A percentile compares a stretch with the other conserved stretches of the same genome.
Evolutionary conservation across 2,113 vertebrate genomes (phyloP).

Genomic region (Callocephalon fimbriatum): DNA sequence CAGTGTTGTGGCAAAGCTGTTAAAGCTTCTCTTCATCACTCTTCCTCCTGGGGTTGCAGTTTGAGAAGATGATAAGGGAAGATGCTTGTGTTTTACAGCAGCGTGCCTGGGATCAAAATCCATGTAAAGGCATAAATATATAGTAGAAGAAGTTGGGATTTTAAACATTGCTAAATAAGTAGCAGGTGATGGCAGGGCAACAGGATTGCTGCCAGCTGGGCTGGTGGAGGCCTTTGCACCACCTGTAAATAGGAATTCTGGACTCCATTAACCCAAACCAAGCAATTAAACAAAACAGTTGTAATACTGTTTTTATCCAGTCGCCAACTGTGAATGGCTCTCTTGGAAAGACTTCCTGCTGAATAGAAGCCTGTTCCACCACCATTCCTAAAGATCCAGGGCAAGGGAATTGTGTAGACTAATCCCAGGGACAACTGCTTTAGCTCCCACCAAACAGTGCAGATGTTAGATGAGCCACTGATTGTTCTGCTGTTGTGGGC

Average conservation of each 20-base stretch:
- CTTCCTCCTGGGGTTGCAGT: neutral
- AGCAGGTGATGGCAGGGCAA: neutral
- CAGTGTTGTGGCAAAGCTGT: neutral
- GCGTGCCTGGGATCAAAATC: neutral
- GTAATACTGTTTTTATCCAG: neutral
- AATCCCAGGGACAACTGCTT: neutral
- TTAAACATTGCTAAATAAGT: neutral
- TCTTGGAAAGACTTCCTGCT: neutral
- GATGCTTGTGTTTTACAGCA: neutral
- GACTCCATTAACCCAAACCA: neutral
- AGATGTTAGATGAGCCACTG: neutral
- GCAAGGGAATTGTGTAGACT: neutral
- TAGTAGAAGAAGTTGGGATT: neutral
- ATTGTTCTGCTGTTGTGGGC: neutral
- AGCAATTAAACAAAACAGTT: neutral
- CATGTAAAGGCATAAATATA: fast-evolving
- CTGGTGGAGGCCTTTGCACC: neutral
- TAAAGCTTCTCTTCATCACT: neutral
- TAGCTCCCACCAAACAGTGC: neutral
- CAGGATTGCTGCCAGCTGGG: neutral
- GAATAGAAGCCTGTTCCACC: neutral
- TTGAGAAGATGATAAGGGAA: neutral
- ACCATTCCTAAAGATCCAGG: neutral
- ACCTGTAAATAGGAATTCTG: neutral
- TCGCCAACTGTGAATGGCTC: neutral